phyloP scores from a whole-genome alignment of 2,888 invertebrate species.

The Halocaridina rubra region DNA sequence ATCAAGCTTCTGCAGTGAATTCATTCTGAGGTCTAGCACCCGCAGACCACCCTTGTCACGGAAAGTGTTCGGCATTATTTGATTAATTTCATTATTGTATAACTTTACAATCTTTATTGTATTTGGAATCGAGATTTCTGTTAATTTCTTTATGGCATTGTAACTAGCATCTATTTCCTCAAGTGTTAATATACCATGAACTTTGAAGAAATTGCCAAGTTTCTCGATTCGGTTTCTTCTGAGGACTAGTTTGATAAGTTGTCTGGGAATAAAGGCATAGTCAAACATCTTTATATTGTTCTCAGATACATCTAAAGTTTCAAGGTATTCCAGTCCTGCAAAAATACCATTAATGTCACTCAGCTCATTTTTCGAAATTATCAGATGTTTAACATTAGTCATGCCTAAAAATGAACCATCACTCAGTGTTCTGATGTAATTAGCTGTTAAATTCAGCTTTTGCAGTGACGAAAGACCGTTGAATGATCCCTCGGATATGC shows the following conservation, averaged over 20 bases:
- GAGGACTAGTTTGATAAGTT: slow-evolving; percentile 84
- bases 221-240: slow-evolving; percentile 79
- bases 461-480: slow-evolving; percentile 31
- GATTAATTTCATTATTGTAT: slow-evolving; percentile 38
- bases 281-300: slow-evolving; percentile 74
- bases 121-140: slow-evolving; percentile 54
- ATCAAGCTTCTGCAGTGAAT: slow-evolving; percentile 79
- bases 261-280: slow-evolving; percentile 80
- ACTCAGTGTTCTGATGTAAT: slow-evolving; percentile 31
- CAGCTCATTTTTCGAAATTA: slow-evolving; percentile 31
- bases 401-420: slow-evolving; percentile 45
- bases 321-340: slow-evolving; percentile 52
- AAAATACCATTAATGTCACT: slow-evolving; percentile 50
- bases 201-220: slow-evolving; percentile 65
- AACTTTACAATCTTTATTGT: slow-evolving; percentile 28
- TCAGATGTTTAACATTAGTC: slow-evolving; percentile 20
- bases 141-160: slow-evolving; percentile 35
- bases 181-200: slow-evolving; percentile 45
- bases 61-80: slow-evolving; percentile 78
- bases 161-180: slow-evolving; percentile 47
- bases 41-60: slow-evolving; percentile 77
- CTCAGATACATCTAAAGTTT: slow-evolving; percentile 38
- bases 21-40: slow-evolving; percentile 81
- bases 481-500: slow-evolving; percentile 29
- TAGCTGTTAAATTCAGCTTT: slow-evolving; percentile 31